phyloP scores from a whole-genome alignment of 2,888 invertebrate genomes.

The Habroteleia sp. region DNA sequence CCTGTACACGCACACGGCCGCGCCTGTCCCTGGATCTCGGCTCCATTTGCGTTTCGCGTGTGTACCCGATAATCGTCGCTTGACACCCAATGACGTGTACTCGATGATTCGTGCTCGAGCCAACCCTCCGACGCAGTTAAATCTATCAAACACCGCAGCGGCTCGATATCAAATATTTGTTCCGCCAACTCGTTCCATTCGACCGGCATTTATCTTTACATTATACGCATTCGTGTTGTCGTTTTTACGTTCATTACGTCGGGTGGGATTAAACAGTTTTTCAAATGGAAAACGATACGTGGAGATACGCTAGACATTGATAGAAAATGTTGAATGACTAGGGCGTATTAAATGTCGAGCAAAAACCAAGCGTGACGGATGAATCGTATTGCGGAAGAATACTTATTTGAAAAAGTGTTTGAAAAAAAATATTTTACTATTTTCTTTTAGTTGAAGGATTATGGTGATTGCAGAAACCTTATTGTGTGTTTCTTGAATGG shows the following conservation, averaged over 20 bases:
- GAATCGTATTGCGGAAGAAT: too few relatives aligned
- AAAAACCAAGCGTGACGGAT: too few relatives aligned
- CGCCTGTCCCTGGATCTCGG: conserved; percentile 48
- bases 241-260: neutral
- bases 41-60: conserved; percentile 49
- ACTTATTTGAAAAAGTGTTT: too few relatives aligned
- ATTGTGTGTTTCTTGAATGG: too few relatives aligned
- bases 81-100: conserved; percentile 56
- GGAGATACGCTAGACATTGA: too few relatives aligned
- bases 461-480: too few relatives aligned
- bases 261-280: too few relatives aligned
- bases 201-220: conserved; percentile 13
- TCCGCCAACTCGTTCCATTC: conserved; percentile 14
- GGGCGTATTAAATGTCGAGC: too few relatives aligned
- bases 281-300: too few relatives aligned
- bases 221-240: neutral
- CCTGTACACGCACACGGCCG: conserved; percentile 74
- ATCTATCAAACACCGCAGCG: conserved; percentile 43
- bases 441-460: too few relatives aligned
- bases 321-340: too few relatives aligned
- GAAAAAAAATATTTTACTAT: too few relatives aligned
- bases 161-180: conserved; percentile 53
- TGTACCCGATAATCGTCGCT: conserved; percentile 54
- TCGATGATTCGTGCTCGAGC: conserved; percentile 49
- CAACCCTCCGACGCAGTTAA: conserved; percentile 36